Percentiles rank a stretch among this genome's conserved stretches.
Evolutionary conservation across 2,113 vertebrate species (phyloP).

Genomic region (Lampris megalopsis): DNA sequence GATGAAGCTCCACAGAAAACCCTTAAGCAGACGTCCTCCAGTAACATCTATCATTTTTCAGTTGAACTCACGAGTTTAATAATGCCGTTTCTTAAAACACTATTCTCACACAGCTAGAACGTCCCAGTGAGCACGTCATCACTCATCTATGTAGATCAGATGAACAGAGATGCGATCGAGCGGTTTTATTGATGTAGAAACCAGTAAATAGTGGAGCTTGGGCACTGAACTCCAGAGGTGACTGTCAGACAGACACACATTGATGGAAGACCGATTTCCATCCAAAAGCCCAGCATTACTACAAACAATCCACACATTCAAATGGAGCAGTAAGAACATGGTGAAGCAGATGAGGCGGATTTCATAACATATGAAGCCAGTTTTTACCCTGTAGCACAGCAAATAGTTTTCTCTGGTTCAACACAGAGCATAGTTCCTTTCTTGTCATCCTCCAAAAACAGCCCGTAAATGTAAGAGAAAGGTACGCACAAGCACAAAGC

Average conservation of each 20-base stretch:
- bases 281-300: neutral
- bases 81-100: neutral
- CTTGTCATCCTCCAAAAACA: too few species aligned
- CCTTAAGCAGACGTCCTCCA: conserved; percentile 31
- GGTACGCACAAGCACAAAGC: too few species aligned
- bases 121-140: conserved; percentile 19
- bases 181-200: conserved; percentile 8
- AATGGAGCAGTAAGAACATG: neutral
- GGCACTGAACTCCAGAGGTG: too few species aligned
- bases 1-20: conserved; percentile 50
- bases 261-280: neutral
- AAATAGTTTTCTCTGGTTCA: too few species aligned
- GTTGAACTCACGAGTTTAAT: neutral
- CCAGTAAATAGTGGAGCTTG: too few species aligned
- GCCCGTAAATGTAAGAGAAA: too few species aligned
- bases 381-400: too few species aligned
- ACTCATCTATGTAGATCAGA: conserved; percentile 28
- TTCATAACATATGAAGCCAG: too few species aligned
- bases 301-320: neutral
- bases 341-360: too few species aligned
- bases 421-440: too few species aligned
- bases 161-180: conserved; percentile 42
- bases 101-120: conserved; percentile 10
- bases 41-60: conserved; percentile 22
- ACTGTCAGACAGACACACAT: neutral